Evolutionary conservation across 2,888 invertebrate species (phyloP).

Genomic region (Limnephilus rhombicus): DNA sequence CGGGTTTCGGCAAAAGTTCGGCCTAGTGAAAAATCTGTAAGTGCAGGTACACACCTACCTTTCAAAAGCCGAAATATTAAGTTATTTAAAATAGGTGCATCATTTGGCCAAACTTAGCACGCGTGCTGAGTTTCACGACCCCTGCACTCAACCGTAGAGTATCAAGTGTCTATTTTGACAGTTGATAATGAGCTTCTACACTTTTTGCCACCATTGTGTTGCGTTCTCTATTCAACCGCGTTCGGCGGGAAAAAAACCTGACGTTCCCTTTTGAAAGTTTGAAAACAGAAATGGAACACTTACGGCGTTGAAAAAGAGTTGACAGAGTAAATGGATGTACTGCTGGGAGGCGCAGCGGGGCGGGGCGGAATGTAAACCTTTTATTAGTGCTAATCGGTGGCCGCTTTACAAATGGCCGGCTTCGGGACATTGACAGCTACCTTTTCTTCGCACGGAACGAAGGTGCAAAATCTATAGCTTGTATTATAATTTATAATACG

Average conservation of each 20-base stretch:
- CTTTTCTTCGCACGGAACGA: background rate
- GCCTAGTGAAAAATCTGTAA: too few relatives aligned
- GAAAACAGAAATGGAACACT: constrained; percentile 39
- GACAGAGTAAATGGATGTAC: constrained; percentile 40
- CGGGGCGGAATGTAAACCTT: background rate
- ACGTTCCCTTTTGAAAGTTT: constrained; percentile 27
- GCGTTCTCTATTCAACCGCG: background rate
- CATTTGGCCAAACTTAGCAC: background rate
- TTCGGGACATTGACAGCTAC: background rate
- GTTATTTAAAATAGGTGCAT: background rate
- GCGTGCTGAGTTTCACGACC: background rate
- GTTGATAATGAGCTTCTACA: constrained; percentile 11
- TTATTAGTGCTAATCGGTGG: constrained; percentile 30
- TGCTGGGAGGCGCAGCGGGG: background rate
- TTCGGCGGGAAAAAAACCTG: constrained; percentile 18
- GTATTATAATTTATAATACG: background rate
- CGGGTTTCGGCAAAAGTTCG: too few relatives aligned
- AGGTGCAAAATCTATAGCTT: background rate
- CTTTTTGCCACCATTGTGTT: constrained; percentile 10
- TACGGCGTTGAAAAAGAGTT: constrained; percentile 19
- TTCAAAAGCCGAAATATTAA: background rate
- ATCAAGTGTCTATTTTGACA: constrained; percentile 31
- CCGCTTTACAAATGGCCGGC: constrained; percentile 30
- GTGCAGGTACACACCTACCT: too few relatives aligned
- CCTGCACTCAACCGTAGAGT: background rate